Base-by-base conservation (phyloP, 2,797 vertebrate genomes). In the Selene dorsalis region DNA sequence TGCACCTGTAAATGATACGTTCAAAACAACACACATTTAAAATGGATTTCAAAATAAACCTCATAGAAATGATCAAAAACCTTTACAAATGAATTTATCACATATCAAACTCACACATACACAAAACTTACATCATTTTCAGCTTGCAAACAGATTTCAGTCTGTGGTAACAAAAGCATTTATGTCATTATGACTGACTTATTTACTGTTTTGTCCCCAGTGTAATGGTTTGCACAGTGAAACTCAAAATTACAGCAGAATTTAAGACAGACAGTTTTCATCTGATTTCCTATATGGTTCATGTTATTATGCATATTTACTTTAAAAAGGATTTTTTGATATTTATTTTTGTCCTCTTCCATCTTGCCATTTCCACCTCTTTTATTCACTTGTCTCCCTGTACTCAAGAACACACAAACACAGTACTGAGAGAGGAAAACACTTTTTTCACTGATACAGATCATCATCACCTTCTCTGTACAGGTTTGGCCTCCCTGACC, bases 401-500 rank as follows among this genome's bases (percentile, higher is more conserved):
- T 13, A 47, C 71, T 13, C 20, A 56, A 53, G 26, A 10, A 56
- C 32, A 1, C 32, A 38, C 35, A 50, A 35, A 30, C 17, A 60
- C 52, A 74, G 43, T 13, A 24, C 32, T 43, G 4, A 14, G 59
- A 43, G 39, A 63, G 6, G 12, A 71, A 59, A 56, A 32, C 1
- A 2, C 18, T 57, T 67, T 69, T 65, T 38, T 94, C 83, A 96
- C 85, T 95, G 93, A 87, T 96, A 95, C 52, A 96, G 95, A 76
- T 96, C 95, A 3, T 95, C 95, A 0, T 94, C 92, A 0, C 91
- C 93, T 0, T 94, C 91, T 85, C 93, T 91, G 83, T 89, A 93
- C 26, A 87, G 83, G 69, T 65, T 69, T 7, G 83, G 82, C 66
- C 89, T 87, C 6, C 90, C 94, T 35, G 93, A 91, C 2, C 89